Conservation (phyloP, 1,140 invertebrate species). For the Liolophura sinensis region DNA sequence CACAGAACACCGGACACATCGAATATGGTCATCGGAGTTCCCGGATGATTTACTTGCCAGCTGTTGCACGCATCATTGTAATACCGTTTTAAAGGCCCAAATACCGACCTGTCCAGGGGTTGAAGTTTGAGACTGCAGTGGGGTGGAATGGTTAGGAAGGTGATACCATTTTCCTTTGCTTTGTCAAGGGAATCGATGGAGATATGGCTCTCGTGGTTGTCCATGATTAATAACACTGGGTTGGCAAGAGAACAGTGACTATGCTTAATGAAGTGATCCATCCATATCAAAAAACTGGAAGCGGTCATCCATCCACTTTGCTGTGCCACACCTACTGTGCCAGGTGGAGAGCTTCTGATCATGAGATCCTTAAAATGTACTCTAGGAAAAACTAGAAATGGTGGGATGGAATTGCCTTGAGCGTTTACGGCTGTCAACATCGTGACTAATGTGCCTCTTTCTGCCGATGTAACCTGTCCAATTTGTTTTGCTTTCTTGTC, state of each 20-base stretch:
- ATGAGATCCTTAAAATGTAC: conserved; percentile 37
- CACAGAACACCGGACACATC: conserved; percentile 57
- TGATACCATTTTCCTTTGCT: conserved; percentile 19
- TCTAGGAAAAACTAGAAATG: conserved; percentile 25
- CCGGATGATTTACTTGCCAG: conserved; percentile 38
- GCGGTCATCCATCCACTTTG: conserved; percentile 58
- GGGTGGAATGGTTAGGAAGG: conserved; percentile 13
- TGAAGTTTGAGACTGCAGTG: conserved; percentile 22
- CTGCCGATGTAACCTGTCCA: conserved; percentile 1
- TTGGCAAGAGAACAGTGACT: conserved; percentile 12
- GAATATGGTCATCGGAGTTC: conserved; percentile 61
- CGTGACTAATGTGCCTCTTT: conserved; percentile 6
- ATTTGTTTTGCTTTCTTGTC: conserved; percentile 10
- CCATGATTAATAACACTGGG: conserved; percentile 16
- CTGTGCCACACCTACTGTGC: conserved; percentile 51
- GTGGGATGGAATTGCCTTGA: conserved; percentile 20
- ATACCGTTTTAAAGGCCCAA: background rate
- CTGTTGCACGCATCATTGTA: conserved; percentile 9
- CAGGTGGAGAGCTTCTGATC: conserved; percentile 46
- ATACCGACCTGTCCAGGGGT: conserved; percentile 16
- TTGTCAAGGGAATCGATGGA: conserved; percentile 33
- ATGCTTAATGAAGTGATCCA: conserved; percentile 14
- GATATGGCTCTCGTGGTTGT: conserved; percentile 52
- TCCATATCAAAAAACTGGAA: conserved; percentile 6
- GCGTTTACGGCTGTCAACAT: conserved; percentile 19